These are phyloP conservation scores for Psittacus erithacus DNA, from an alignment of 2,113 vertebrate genomes.

Conservation along the genomic window DNA sequence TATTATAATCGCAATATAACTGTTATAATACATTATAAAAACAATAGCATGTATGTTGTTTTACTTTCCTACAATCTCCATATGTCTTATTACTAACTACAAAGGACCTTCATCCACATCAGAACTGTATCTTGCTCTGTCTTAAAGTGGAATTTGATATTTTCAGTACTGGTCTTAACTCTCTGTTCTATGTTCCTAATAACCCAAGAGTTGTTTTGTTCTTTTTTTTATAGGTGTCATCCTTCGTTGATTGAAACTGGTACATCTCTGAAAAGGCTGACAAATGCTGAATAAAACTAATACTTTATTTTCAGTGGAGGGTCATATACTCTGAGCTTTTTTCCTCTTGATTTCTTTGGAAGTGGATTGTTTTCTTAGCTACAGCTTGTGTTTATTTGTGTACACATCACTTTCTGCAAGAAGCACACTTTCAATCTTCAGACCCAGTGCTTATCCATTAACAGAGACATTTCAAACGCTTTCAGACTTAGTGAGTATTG, in stretches of 20 bases:
- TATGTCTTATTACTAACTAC: not conserved
- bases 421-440: conserved; percentile 5
- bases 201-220: not conserved
- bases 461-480: conserved; percentile 11
- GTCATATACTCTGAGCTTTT: not conserved
- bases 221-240: not conserved
- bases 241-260: not conserved
- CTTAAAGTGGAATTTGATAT: not conserved
- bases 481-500: not conserved
- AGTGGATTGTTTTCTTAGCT: conserved; percentile 1
- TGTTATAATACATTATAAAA: not conserved
- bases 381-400: not conserved
- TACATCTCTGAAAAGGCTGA: not conserved
- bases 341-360: not conserved
- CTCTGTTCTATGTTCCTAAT: not conserved
- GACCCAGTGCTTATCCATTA: not conserved
- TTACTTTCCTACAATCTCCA: not conserved
- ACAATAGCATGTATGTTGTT: accelerated
- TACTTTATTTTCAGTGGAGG: not conserved
- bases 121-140: not conserved
- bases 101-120: too few species aligned
- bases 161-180: not conserved
- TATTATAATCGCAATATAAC: not conserved
- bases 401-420: not conserved
- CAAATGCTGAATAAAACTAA: not conserved